phyloP scores from a whole-genome alignment of 2,888 invertebrate species.

The Lobophora halterata region DNA sequence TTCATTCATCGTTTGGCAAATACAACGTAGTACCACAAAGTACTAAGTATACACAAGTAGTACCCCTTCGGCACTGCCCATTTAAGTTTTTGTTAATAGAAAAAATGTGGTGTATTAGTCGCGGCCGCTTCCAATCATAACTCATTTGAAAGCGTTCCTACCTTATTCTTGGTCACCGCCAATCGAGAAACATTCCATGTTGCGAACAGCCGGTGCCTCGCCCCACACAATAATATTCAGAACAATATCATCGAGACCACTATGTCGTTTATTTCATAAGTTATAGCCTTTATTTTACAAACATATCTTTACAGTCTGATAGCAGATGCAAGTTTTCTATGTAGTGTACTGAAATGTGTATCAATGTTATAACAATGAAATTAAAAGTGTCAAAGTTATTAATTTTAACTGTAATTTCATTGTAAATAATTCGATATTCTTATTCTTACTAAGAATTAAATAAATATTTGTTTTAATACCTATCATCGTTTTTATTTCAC shows the following conservation, averaged over 20 bases:
- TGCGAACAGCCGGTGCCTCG: slow-evolving; percentile 47
- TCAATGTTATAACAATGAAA: slow-evolving; percentile 77
- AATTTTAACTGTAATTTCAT: slow-evolving; percentile 72
- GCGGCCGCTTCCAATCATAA: slow-evolving; percentile 2
- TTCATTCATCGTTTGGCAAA: no score
- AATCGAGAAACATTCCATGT: slow-evolving; percentile 74
- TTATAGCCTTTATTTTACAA: slow-evolving; percentile 68
- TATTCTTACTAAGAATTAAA: slow-evolving; percentile 71
- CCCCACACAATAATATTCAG: slow-evolving; percentile 57
- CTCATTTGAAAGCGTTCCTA: slow-evolving; percentile 17
- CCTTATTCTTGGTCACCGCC: slow-evolving; percentile 36
- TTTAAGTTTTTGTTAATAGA: no score
- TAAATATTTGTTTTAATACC: slow-evolving; percentile 79
- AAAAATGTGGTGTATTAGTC: no score
- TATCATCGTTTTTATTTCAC: slow-evolving; percentile 28
- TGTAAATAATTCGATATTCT: slow-evolving; percentile 79
- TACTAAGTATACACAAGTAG: no score
- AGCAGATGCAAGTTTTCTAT: slow-evolving; percentile 78
- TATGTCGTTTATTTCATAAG: slow-evolving; percentile 72
- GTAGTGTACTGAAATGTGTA: slow-evolving; percentile 73
- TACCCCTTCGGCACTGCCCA: no score
- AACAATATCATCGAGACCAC: slow-evolving; percentile 69
- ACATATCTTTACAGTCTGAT: slow-evolving; percentile 76
- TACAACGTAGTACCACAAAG: no score
- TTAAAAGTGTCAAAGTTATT: slow-evolving; percentile 62